A percentile compares a stretch with the other conserved stretches of the same genome.
Conservation (phyloP, 1,140 invertebrate species). For the Phymastichus coffea region DNA sequence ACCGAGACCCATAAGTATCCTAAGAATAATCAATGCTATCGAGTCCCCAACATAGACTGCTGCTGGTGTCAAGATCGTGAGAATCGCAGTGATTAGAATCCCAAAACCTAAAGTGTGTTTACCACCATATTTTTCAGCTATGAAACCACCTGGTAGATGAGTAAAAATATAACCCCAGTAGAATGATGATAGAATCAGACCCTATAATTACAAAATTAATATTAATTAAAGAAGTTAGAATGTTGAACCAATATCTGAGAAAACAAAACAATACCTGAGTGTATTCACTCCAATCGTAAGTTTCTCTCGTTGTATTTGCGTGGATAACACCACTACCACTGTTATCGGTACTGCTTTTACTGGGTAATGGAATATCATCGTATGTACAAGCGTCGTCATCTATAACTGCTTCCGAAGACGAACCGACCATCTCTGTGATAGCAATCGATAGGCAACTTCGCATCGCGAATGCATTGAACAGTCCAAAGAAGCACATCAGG, state of each 20-base stretch:
- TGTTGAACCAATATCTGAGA: no score
- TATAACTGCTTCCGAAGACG: slow-evolving; percentile 9
- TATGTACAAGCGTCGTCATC: background rate
- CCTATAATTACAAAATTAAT: no score
- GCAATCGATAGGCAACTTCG: slow-evolving; percentile 84
- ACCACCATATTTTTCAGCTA: background rate
- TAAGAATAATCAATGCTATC: slow-evolving; percentile 63
- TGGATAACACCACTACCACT: background rate
- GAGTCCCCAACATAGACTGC: slow-evolving; percentile 57
- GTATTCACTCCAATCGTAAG: slow-evolving; percentile 15
- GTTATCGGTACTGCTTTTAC: background rate
- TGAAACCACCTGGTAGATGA: background rate
- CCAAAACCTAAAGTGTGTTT: background rate
- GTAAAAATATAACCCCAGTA: slow-evolving; percentile 2
- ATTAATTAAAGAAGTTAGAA: no score
- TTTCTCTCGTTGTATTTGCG: no score
- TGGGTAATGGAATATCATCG: background rate
- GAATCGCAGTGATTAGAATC: background rate
- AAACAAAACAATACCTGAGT: no score
- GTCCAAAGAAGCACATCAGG: slow-evolving; percentile 80
- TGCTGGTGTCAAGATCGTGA: background rate
- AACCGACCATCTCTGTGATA: slow-evolving; percentile 81
- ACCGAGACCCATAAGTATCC: slow-evolving; percentile 71
- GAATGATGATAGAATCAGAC: background rate
- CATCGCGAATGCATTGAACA: slow-evolving; percentile 86